Percentiles rank a stretch among this genome's conserved stretches.
Evolutionary conservation across 2,888 invertebrate genomes (phyloP).

Genomic region (Apoderus coryli): DNA sequence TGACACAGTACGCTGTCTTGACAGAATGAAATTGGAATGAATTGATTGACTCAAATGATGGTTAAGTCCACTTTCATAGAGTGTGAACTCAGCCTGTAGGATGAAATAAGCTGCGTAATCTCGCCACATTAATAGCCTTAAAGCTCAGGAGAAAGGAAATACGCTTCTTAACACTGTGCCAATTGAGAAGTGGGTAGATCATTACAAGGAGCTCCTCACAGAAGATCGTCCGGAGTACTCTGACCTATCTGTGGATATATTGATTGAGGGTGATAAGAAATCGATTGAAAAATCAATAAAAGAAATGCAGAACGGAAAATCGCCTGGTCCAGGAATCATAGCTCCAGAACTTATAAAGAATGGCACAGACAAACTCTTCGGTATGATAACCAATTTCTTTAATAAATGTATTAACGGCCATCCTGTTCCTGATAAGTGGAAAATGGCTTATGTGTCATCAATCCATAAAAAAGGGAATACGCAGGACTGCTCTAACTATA

Average conservation of each 20-base stretch:
- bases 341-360: conserved; percentile 9
- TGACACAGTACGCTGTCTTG: no score
- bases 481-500: conserved; percentile 5
- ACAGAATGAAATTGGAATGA: no score
- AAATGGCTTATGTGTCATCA: conserved; percentile 6
- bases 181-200: conserved; percentile 5
- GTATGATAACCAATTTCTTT: conserved; percentile 4
- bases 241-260: no score
- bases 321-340: conserved; percentile 7
- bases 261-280: no score
- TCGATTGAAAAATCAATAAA: no score
- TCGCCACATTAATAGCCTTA: no score
- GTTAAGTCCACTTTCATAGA: no score
- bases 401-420: conserved; percentile 8
- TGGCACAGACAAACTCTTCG: conserved; percentile 4
- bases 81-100: no score
- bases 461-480: conserved; percentile 5
- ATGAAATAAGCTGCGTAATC: no score
- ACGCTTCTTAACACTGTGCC: no score
- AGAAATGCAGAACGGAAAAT: conserved; percentile 9
- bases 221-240: conserved; percentile 5
- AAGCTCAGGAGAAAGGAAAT: no score
- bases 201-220: conserved; percentile 1
- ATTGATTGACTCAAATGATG: no score
- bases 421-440: conserved; percentile 7